A percentile compares a stretch with the other conserved stretches of the same genome.
These are phyloP conservation scores for Fundulus diaphanus DNA, from an alignment of 2,797 vertebrate species.

Conservation along the genomic window DNA sequence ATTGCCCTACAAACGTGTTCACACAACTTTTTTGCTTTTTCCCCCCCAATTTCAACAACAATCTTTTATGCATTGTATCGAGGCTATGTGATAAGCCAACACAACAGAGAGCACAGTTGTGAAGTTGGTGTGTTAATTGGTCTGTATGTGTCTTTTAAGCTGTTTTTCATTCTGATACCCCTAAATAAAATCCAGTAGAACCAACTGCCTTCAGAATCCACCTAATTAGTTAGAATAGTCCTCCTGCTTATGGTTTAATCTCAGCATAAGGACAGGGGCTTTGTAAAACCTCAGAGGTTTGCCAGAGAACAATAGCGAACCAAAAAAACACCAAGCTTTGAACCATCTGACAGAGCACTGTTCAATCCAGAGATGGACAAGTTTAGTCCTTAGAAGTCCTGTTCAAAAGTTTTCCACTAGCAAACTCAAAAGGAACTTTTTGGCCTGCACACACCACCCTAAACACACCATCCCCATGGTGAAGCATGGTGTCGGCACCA, in stretches of 20 bases:
- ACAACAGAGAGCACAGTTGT: not conserved
- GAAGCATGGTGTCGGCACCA: not conserved
- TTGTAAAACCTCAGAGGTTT: not conserved
- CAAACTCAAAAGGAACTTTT: not conserved
- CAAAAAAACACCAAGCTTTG: not conserved
- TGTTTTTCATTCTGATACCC: not conserved
- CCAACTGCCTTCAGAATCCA: not conserved
- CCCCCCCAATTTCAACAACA: not conserved
- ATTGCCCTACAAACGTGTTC: not conserved
- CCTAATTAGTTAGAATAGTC: not conserved
- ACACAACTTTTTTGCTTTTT: not conserved
- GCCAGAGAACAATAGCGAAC: not conserved
- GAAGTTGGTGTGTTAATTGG: not conserved
- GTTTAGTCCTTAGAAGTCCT: not conserved
- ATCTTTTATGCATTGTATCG: not conserved
- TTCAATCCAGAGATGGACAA: not conserved
- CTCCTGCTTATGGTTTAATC: not conserved
- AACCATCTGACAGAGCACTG: not conserved
- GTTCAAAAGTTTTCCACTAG: not conserved
- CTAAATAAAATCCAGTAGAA: not conserved
- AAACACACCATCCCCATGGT: not conserved
- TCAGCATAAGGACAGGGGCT: not conserved
- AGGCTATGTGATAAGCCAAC: not conserved
- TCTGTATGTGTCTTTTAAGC: no score
- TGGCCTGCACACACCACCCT: not conserved